Conservation (phyloP, 2,797 vertebrate genomes). For the Ceyx erithaca region DNA sequence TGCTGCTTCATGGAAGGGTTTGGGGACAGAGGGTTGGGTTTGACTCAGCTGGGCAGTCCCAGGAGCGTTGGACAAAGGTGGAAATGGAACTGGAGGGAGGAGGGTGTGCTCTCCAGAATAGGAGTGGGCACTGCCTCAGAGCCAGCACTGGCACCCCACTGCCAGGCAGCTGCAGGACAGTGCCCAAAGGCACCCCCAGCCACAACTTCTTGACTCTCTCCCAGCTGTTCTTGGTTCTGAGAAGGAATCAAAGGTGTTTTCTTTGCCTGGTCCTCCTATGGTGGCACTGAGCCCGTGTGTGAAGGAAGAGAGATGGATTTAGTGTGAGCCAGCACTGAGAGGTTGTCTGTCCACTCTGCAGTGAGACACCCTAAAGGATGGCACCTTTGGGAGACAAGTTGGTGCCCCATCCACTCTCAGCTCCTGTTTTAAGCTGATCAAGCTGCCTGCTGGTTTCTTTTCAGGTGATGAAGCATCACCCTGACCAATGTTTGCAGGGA, state of each 20-base stretch:
- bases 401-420: not conserved
- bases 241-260: not conserved
- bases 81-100: not conserved
- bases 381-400: not conserved
- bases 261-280: not conserved
- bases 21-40: not conserved
- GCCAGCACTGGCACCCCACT: not conserved
- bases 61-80: not conserved
- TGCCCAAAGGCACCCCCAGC: not conserved
- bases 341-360: not conserved
- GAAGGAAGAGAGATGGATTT: not conserved
- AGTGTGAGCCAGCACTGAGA: not conserved
- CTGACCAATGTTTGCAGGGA: not conserved
- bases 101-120: not conserved
- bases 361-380: not conserved
- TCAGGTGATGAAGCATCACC: not conserved
- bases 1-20: conserved; percentile 34
- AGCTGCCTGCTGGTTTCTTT: not conserved
- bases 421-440: not conserved
- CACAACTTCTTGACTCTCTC: not conserved
- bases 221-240: not conserved
- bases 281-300: not conserved
- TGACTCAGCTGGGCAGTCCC: not conserved
- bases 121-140: not conserved
- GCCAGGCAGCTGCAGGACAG: not conserved